Base-by-base conservation (phyloP, 2,797 vertebrate genomes). In the Aphelocoma californica region DNA sequence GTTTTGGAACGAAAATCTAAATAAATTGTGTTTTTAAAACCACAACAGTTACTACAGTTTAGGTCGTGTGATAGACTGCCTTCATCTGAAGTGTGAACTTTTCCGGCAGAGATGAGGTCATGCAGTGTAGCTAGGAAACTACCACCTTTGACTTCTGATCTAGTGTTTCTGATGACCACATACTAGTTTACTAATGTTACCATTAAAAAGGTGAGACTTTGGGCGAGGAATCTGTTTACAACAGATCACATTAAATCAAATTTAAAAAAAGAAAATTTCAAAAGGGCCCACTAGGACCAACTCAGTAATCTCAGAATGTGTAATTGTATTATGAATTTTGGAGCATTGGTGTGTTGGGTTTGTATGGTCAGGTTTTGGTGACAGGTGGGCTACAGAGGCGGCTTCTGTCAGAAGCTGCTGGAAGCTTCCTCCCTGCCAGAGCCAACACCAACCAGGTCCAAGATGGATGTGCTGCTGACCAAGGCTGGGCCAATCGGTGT, bases 331-430 rank as follows among this genome's bases (percentile, higher is more conserved):
- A 25, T 24, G 17, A 40, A 6, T 45, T 64, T 45, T 21, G 14
- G 26, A 15, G 6, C 32, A 72, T 8, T 32, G 10, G 4, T n/a
- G 6, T n/a, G 29, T 10, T 38, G 15, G 23, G 28, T 75, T 60
- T 47, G 1, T 40, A 20, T 12, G 14, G 20, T 7, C n/a, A 57
- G 4, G 11, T 57, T 48, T 57, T 48, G 34, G 42, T 14, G 25
- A 16, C 0, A 0, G 3, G 7, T 7, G 10, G 6, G 12, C 10
- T 48, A 19, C 31, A 34, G 14, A 10, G 2, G 4, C 31, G 20
- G 14, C 20, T 73, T 40, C 42, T 47, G 7, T 40, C 11, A 18
- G 29, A 31, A 78, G 17, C 7, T 61, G 6, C 29, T 47, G 29
- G 40, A 69, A 47, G 17, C 10, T 69, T 77, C 34, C 25, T 29